phyloP scores from a whole-genome alignment of 2,888 invertebrate species.

The Andrena chrysosceles region DNA sequence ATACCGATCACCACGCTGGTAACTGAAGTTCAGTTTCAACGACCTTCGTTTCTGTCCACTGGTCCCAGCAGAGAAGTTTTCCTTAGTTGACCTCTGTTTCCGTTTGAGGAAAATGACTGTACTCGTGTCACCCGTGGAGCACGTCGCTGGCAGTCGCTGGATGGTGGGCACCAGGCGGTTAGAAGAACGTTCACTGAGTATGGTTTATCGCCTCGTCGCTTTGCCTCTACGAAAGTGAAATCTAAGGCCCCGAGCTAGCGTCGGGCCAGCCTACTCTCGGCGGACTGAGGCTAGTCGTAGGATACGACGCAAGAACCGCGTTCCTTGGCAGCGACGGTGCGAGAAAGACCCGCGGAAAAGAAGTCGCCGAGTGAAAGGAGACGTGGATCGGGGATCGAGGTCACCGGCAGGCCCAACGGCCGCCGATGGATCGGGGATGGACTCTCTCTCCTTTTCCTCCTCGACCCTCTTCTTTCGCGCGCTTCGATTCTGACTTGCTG shows the following conservation, averaged over 20 bases:
- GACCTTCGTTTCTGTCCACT: too few species aligned
- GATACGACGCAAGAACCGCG: conserved; percentile 45
- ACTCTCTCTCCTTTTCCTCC: conserved; percentile 65
- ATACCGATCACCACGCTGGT: too few species aligned
- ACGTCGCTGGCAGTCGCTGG: background rate
- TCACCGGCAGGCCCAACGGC: conserved; percentile 63
- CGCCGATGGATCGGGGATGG: conserved; percentile 58
- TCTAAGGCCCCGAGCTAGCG: conserved; percentile 30
- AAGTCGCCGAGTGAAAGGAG: conserved; percentile 84
- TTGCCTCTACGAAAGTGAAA: conserved; percentile 68
- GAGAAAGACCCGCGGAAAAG: conserved; percentile 77
- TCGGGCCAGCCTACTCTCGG: conserved; percentile 31
- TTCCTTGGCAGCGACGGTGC: conserved; percentile 49
- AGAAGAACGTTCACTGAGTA: conserved; percentile 5
- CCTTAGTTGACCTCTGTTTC: background rate
- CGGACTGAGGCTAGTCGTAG: conserved; percentile 50
- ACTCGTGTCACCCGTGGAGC: background rate
- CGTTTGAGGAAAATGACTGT: background rate
- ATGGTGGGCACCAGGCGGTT: too few species aligned
- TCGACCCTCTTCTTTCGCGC: conserved; percentile 18
- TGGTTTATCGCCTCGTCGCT: background rate
- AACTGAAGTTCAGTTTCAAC: too few species aligned
- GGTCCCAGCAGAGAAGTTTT: background rate
- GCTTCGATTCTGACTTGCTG: background rate
- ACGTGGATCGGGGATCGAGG: conserved; percentile 81